Base-by-base conservation (phyloP, 2,888 invertebrate species). In the Pantelozetes paolii region DNA sequence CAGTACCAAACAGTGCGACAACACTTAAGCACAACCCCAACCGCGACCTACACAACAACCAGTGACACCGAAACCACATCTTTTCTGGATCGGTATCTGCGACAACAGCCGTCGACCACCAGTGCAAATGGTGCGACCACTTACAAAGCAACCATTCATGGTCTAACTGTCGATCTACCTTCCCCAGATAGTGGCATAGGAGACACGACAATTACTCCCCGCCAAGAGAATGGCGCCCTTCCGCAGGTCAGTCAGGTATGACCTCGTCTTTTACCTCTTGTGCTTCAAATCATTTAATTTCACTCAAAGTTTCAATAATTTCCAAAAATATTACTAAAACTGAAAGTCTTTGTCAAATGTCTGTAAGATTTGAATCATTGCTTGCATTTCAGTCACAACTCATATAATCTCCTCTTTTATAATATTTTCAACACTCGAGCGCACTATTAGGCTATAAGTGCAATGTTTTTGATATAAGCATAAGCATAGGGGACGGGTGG, bases 141-240 rank as follows among this genome's bases (percentile, higher is more conserved):
- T 70, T 77, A 76, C 48, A 77, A 77, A 76, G 73, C 73, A 30
- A 62, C 70, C 11, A 40, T 78, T 40, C 76, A 76, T 48, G 80
- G 80, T 5, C 88, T 94, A 79, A 92, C 93, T 71, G 94, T 94
- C 81, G 95, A 95, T 85, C 87, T 96, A 82, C 94, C 95, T 36
- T 94, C 94, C 79, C 94, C 94, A 36, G 96, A 96, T 85, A 92
- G 92, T 82, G 96, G 96, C 78, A 95, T 96, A 81, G 95, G 95
- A 77, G 91, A 93, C 50, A 92, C 94, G 82, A 91, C 93, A 79
- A 92, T 93, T 82, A 94, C 94, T 76, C 93, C 94, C 77, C 86
- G 92, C 81, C 76, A 75, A 45, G 75, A 75, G n/a, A 75, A 71
- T 40, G 74, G 75, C 20, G 88, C 78, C 54, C 77, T 80, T 59